Percentiles rank a stretch among this genome's conserved stretches.
These are phyloP conservation scores for Diplodus sargus DNA, from an alignment of 2,797 vertebrate genomes.

Conservation along the genomic window DNA sequence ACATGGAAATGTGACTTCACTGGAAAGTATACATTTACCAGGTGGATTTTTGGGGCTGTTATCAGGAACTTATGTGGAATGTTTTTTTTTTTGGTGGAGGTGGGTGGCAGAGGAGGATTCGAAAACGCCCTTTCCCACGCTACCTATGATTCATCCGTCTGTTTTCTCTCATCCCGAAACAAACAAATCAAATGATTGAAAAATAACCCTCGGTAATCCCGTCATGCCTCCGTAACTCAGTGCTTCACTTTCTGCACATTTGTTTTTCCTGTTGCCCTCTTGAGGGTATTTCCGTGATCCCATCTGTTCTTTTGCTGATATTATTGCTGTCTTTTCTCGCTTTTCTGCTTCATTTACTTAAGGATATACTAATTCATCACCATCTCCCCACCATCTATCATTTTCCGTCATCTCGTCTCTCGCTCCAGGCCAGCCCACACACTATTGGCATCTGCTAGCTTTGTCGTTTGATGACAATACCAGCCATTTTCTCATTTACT, in stretches of 20 bases:
- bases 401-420: conserved; percentile 7
- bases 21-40: conserved; percentile 18
- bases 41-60: conserved; percentile 41
- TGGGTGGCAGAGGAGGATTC: conserved; percentile 10
- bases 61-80: conserved; percentile 44
- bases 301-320: conserved; percentile 27
- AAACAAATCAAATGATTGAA: conserved; percentile 37
- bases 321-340: conserved; percentile 5
- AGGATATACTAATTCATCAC: conserved; percentile 31
- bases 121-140: conserved; percentile 45
- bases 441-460: conserved; percentile 27
- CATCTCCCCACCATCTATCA: conserved; percentile 27
- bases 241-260: conserved; percentile 21
- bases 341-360: conserved; percentile 20
- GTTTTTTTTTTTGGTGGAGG: conserved; percentile 32
- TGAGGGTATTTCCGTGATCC: conserved; percentile 15
- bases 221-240: conserved; percentile 19
- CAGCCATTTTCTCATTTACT: conserved; percentile 20
- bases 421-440: conserved; percentile 24
- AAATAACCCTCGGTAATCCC: conserved; percentile 38
- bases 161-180: conserved; percentile 32
- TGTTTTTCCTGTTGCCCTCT: conserved; percentile 35
- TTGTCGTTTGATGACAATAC: conserved; percentile 9
- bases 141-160: conserved; percentile 42
- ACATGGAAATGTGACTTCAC: conserved; percentile 8